Base-by-base conservation (phyloP, 2,888 invertebrate species). In the Synanthedon vespiformis region DNA sequence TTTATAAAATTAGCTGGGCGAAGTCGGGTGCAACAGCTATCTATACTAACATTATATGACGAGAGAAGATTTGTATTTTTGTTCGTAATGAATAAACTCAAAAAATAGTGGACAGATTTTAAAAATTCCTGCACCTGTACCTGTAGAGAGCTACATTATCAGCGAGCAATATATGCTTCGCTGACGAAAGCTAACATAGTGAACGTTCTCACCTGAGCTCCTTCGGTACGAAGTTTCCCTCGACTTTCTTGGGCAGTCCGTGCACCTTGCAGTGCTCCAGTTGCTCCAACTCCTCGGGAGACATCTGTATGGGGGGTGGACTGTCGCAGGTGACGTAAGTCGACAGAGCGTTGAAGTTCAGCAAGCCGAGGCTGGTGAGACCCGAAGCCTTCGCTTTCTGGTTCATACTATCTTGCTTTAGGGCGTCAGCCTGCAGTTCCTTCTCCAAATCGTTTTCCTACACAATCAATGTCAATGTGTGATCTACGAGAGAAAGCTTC, bases 231-330 rank as follows among this genome's bases (percentile, higher is more conserved):
- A 90, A 92, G 55, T 90, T 92, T 1, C 91, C 90, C 34, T 91
- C 90, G 0, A 92, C 77, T 27, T 91, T 89, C 58, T 91, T 90
- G 0, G 94, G 94, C 61, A 94, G 79, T 0, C 95, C 94, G 52
- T 93, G 89, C 34, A 89, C 73, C 64, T 93, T 93, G 52, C 93
- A 90, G 56, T 89, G 86, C 61, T 94, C 94, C 53, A 95, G 68
- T 64, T 93, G 92, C 0, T 89, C 89, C 60, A 92, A 88, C 70
- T 95, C 95, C 34, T 94, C 94, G 0, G 90, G 89, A 0, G 94
- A 91, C 89, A 95, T 92, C 66, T 94, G 92, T 63, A 95, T 88
- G 1, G 95, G 94, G 47, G 94, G 92, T 0, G 95, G 94, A 61
- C 94, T 94, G 68, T 95, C 95, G 62, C 94, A 94, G 40, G 92